phyloP scores from a whole-genome alignment of 2,113 vertebrate species.

The Tachycineta bicolor region DNA sequence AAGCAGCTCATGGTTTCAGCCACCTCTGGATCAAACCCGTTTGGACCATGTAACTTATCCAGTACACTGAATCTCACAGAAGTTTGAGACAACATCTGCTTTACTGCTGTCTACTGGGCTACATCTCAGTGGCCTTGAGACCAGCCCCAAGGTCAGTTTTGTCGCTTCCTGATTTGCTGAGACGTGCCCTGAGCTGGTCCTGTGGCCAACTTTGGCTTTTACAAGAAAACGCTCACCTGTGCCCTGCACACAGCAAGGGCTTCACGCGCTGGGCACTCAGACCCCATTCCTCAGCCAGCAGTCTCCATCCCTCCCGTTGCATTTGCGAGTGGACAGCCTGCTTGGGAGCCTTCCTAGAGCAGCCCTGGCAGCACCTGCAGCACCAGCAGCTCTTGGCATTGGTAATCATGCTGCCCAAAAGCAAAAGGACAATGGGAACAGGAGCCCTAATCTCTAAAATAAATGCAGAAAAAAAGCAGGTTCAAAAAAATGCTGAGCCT shows the following conservation, averaged over 20 bases:
- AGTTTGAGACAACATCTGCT: not conserved
- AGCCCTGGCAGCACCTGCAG: not conserved
- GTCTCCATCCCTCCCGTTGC: not conserved
- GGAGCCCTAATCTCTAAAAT: not conserved
- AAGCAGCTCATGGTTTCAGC: not conserved
- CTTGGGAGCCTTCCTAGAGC: not conserved
- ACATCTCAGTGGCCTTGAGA: not conserved
- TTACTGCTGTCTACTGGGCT: not conserved
- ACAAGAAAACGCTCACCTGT: not conserved
- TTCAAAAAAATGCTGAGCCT: not conserved
- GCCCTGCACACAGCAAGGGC: not conserved
- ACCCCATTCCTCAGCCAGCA: not conserved
- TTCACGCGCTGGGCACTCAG: not conserved
- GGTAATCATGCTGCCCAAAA: not conserved
- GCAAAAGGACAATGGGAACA: not conserved
- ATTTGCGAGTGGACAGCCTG: accelerated
- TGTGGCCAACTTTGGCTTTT: not conserved
- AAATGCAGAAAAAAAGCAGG: not conserved
- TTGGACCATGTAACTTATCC: not conserved
- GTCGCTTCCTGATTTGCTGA: not conserved
- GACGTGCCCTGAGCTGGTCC: not conserved
- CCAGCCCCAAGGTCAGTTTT: not conserved
- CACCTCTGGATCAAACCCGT: not conserved
- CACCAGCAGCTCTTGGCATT: not conserved
- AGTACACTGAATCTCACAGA: not conserved